Evolutionary conservation across 2,888 invertebrate genomes (phyloP), one percentile per base, ranked within the genome.

Genomic region (Drosophila kuntzei): DNA sequence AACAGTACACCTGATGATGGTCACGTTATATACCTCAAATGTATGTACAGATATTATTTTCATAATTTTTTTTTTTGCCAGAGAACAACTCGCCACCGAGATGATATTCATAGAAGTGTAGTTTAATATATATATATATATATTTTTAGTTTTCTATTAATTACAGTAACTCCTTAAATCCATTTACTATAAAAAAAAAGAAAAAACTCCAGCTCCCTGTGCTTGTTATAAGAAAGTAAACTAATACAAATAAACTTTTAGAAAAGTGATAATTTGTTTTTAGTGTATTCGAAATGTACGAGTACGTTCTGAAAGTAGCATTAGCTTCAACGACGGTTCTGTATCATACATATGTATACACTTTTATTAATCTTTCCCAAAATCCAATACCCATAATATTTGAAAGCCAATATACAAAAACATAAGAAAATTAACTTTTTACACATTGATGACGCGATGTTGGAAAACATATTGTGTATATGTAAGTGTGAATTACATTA

Each of bases 21-120:
- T 75, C 79, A 68, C 73, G 58, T 66, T 68, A 59, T 71, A 83
- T 80, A 83, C 75, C 68, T 82, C 79, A 79, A 82, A 85, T 87
- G 82, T 80, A 84, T 74, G 74, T 87, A 77, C 77, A 62, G 70
- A 74, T 87, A 78, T 87, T 76, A 68, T 63, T 81, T 72, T 79
- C 63, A 75, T 68, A 49, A 65, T 25, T 29, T 18, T 32, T 29
- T 18, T 55, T 73, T 83, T 68, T 70, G 72, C 73, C 66, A 86
- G 87, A 88, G 83, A 88, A 86, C 69, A 86, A 86, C 89, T 83
- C 89, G 82, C 87, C 83, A 83, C 87, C 84, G 82, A 83, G 82
- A 86, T 83, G 75, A 87, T 83, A 86, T 83, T 77, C 80, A 74
- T 87, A 76, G 57, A 64, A 60, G 59, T 79, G 54, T 85, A 87